Conservation (phyloP, 2,888 invertebrate genomes). For the Hanleya hanleyi region DNA sequence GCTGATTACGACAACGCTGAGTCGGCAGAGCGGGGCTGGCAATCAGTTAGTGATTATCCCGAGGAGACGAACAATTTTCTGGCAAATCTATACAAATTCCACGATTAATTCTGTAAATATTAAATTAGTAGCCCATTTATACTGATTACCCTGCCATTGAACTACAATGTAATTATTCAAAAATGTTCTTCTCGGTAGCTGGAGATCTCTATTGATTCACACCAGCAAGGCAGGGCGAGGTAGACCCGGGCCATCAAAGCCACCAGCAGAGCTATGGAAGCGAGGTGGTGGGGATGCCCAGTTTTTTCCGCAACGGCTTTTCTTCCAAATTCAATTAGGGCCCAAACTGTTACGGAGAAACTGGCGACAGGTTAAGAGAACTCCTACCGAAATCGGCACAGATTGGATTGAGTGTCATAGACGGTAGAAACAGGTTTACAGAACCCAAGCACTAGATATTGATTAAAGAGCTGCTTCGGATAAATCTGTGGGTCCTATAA, state of each 20-base stretch:
- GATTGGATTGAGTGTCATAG: background rate
- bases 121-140: slow-evolving; percentile 7
- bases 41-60: background rate
- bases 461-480: background rate
- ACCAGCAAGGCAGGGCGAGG: background rate
- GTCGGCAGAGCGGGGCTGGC: background rate
- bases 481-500: background rate
- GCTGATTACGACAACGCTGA: background rate
- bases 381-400: background rate
- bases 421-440: background rate
- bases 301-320: background rate
- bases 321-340: background rate
- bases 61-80: background rate
- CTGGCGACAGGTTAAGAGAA: background rate
- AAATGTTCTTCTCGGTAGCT: background rate
- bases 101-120: slow-evolving; percentile 7
- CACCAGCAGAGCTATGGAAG: no score
- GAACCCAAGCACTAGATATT: background rate
- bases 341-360: background rate
- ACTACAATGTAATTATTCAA: background rate
- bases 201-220: background rate
- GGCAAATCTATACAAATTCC: slow-evolving; percentile 7
- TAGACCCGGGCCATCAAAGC: background rate
- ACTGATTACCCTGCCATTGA: background rate
- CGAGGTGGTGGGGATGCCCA: no score